Evolutionary conservation across 2,797 vertebrate genomes (phyloP).

Genomic region (Acanthurus leucopareius): DNA sequence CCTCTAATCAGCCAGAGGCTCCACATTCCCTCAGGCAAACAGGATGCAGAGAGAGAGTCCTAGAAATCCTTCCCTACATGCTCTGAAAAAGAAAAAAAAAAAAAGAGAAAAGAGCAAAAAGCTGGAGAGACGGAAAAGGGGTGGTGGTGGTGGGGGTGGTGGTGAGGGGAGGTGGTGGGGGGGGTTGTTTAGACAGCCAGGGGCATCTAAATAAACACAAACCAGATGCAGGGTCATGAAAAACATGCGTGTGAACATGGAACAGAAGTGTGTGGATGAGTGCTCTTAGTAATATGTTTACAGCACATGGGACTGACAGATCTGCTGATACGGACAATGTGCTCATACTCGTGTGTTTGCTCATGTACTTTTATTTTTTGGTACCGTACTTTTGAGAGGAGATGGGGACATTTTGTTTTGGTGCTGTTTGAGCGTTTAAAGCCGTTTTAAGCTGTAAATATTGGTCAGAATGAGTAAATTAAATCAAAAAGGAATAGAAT

Average conservation of each 20-base stretch:
- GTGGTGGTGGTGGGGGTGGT: neutral
- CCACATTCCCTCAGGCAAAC: slow-evolving; percentile 68
- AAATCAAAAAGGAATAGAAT: no score
- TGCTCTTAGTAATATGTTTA: slow-evolving; percentile 61
- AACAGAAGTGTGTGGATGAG: slow-evolving; percentile 61
- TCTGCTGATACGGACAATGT: slow-evolving; percentile 11
- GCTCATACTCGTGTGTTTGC: neutral
- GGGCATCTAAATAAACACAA: slow-evolving; percentile 78
- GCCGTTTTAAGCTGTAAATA: neutral
- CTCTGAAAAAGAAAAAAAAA: neutral
- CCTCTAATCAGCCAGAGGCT: slow-evolving; percentile 81
- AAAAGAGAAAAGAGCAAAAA: slow-evolving; percentile 1
- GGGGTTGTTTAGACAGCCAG: slow-evolving; percentile 66
- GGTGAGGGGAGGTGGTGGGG: no score
- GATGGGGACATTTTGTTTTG: neutral
- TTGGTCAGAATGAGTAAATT: neutral
- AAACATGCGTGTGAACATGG: slow-evolving; percentile 72
- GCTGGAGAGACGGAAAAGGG: neutral
- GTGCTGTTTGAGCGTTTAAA: neutral
- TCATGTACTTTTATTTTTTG: slow-evolving; percentile 15
- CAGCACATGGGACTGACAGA: slow-evolving; percentile 45
- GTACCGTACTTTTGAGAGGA: no score
- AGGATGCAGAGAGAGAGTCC: slow-evolving; percentile 68
- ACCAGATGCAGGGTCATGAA: slow-evolving; percentile 73
- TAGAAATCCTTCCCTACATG: slow-evolving; percentile 54